A percentile compares a stretch with the other conserved stretches of the same genome.
These are phyloP conservation scores for Trichonephila inaurata DNA, from an alignment of 1,140 invertebrate genomes.

Conservation along the genomic window DNA sequence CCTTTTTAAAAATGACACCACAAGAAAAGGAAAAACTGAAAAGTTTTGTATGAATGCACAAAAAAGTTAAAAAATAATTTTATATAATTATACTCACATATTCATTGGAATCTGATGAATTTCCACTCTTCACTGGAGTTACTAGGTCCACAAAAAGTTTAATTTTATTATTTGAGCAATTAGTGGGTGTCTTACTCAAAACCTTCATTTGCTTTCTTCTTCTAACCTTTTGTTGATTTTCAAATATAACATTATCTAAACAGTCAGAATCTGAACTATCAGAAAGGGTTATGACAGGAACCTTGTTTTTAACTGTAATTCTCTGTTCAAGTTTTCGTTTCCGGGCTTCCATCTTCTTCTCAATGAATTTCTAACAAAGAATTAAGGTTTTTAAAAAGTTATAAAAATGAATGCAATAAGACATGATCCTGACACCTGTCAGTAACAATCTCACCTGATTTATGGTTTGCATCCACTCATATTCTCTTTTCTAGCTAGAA, in stretches of 20 bases:
- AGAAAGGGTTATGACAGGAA: neutral
- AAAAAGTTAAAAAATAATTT: neutral
- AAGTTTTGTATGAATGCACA: neutral
- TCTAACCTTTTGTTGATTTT: neutral
- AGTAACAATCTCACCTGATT: too few species aligned
- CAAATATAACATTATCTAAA: neutral
- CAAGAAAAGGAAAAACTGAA: neutral
- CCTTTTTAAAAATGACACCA: too few species aligned
- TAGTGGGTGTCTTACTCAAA: neutral
- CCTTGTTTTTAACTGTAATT: neutral
- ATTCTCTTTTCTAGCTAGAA: too few species aligned
- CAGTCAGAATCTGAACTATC: too few species aligned
- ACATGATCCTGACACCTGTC: too few species aligned
- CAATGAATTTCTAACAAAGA: too few species aligned
- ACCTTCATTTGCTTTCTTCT: neutral
- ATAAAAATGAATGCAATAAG: too few species aligned
- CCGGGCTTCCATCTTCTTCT: neutral
- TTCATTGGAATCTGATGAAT: neutral
- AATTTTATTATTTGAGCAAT: neutral
- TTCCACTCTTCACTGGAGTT: neutral
- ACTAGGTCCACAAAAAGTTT: neutral
- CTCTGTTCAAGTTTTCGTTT: neutral
- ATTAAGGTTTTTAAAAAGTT: too few species aligned
- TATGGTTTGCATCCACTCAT: too few species aligned
- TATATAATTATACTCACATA: neutral